phyloP scores from a whole-genome alignment of 2,113 vertebrate genomes.

The Calidris pugnax region DNA sequence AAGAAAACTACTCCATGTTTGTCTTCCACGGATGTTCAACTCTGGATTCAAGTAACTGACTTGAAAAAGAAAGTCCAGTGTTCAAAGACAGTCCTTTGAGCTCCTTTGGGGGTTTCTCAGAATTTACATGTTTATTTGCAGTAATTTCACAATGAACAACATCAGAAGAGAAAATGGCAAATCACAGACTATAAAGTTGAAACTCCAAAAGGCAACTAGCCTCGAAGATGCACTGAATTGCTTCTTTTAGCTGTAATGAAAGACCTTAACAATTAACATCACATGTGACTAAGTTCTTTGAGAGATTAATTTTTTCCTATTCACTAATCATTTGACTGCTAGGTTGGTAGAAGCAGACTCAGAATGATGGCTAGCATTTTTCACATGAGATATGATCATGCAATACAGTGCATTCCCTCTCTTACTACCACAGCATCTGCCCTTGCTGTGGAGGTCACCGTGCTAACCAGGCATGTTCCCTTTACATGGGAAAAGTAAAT shows the following conservation, averaged over 20 bases:
- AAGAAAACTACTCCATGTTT: neutral
- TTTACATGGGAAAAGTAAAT: neutral
- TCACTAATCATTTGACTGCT: neutral
- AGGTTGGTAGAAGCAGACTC: neutral
- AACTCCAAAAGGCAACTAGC: neutral
- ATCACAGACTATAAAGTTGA: neutral
- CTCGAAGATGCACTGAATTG: neutral
- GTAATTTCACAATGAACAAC: neutral
- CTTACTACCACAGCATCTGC: neutral
- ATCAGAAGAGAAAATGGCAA: neutral
- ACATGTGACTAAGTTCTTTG: neutral
- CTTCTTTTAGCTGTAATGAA: neutral
- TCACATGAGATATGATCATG: neutral
- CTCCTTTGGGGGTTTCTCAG: neutral
- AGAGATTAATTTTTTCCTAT: neutral
- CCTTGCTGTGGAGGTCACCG: neutral
- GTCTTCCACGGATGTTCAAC: neutral
- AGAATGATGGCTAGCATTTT: neutral
- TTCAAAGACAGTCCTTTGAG: neutral
- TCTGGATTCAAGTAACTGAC: neutral
- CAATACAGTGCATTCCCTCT: neutral
- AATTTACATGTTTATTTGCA: neutral
- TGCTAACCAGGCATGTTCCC: neutral
- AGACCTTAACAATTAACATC: neutral
- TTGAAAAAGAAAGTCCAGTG: neutral